Evolutionary conservation across 2,113 vertebrate species (phyloP).

Genomic region (Phylloscopus trochilus): DNA sequence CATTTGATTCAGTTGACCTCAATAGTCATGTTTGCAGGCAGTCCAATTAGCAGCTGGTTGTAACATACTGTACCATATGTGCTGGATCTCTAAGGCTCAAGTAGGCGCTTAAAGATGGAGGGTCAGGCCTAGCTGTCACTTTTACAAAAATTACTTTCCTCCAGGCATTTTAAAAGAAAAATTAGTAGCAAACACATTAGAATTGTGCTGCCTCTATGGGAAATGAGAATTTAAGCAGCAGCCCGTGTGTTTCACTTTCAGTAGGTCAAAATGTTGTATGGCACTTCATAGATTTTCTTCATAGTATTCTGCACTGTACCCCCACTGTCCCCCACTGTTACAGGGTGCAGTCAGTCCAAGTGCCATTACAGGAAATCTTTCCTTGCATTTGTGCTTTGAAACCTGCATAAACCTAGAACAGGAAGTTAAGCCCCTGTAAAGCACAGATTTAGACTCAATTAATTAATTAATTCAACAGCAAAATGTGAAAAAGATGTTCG

Average conservation of each 20-base stretch:
- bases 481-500: background rate
- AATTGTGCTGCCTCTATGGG: background rate
- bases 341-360: background rate
- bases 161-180: background rate
- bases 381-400: background rate
- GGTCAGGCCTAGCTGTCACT: background rate
- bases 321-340: fast-evolving
- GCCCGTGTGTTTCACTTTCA: background rate
- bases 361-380: background rate
- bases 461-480: background rate
- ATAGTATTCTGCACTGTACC: background rate
- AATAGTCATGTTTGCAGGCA: background rate
- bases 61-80: background rate
- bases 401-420: background rate
- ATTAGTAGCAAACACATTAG: background rate
- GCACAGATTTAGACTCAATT: background rate
- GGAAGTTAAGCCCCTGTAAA: background rate
- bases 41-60: slow-evolving; percentile 17
- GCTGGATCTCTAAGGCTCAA: background rate
- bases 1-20: slow-evolving; percentile 10
- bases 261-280: background rate
- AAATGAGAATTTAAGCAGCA: background rate
- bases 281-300: background rate
- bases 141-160: background rate
- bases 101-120: background rate